Conservation (phyloP, 2,797 vertebrate genomes). For the Linurgus olivaceus region DNA sequence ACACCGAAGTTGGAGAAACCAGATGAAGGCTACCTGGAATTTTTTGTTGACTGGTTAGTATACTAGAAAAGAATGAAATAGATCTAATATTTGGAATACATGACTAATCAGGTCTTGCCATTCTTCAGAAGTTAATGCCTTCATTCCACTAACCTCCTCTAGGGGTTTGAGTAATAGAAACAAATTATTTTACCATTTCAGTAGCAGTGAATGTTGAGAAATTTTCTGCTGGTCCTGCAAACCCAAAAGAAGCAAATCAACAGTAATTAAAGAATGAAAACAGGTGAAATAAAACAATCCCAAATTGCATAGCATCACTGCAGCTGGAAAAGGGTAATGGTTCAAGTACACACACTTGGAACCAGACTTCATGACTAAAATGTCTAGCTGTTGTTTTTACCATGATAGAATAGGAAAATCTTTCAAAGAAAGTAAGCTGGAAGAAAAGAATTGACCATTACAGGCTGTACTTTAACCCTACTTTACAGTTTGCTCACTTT, state of each 20-base stretch:
- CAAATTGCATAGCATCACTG: not conserved
- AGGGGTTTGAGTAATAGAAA: not conserved
- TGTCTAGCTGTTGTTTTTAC: not conserved
- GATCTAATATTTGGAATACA: not conserved
- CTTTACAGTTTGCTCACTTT: not conserved
- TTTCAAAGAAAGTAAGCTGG: not conserved
- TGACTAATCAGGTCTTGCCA: not conserved
- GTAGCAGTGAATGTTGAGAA: not conserved
- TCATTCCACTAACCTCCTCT: not conserved
- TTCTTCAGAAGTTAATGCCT: not conserved
- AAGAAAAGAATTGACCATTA: not conserved
- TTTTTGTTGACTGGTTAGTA: conserved; percentile 89
- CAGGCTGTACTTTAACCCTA: not conserved
- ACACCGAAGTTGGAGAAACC: conserved; percentile 85
- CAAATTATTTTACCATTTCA: not conserved
- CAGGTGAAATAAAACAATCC: not conserved
- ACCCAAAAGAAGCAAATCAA: not conserved
- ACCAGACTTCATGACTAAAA: not conserved
- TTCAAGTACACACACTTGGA: not conserved
- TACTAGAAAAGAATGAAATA: not conserved
- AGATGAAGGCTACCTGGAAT: conserved; percentile 85
- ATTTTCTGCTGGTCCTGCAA: not conserved
- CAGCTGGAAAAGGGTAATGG: not conserved
- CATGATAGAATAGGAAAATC: not conserved
- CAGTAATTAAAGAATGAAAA: not conserved